phyloP scores from a whole-genome alignment of 2,888 invertebrate species.

The Metacarcinus magister region DNA sequence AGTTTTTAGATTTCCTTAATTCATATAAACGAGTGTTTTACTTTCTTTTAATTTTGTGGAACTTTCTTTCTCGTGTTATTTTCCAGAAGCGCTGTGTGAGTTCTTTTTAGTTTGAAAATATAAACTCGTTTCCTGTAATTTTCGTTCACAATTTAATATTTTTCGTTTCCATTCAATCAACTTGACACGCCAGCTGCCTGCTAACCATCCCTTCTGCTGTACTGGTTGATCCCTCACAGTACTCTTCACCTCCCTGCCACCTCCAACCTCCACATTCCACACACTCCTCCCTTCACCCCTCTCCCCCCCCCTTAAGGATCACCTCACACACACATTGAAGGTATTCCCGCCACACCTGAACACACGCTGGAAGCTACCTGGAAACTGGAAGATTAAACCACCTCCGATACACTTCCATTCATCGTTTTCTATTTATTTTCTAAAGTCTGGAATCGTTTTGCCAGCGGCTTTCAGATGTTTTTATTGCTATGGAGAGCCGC shows the following conservation, averaged over 20 bases:
- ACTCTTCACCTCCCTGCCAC: not conserved
- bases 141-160: not conserved
- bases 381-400: not conserved
- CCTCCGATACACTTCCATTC: not conserved
- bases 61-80: not conserved
- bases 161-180: not conserved
- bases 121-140: not conserved
- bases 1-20: not conserved
- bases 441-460: not conserved
- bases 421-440: not conserved
- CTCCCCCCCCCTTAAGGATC: no score
- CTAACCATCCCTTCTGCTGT: no score
- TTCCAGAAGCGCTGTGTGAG: not conserved
- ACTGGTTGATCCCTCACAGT: not conserved
- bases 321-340: not conserved
- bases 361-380: no score
- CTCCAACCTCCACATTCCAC: not conserved
- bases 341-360: not conserved
- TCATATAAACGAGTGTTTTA: not conserved
- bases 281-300: not conserved
- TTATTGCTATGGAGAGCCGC: not conserved
- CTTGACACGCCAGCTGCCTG: not conserved
- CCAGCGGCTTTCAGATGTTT: not conserved
- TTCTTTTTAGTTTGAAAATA: not conserved
- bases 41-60: not conserved